phyloP scores from a whole-genome alignment of 2,113 vertebrate genomes.

The Leuciscus idus region DNA sequence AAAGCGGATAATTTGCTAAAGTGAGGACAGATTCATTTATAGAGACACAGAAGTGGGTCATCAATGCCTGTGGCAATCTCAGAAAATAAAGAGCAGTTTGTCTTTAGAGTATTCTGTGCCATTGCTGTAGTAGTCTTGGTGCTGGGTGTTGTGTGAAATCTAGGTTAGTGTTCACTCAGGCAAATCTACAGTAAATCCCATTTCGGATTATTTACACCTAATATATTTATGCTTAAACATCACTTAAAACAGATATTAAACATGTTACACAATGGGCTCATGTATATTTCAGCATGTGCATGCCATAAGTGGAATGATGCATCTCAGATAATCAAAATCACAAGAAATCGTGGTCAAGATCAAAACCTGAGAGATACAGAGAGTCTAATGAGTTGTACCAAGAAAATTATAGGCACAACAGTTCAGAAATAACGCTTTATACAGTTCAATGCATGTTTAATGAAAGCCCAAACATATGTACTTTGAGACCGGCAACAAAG shows the following conservation, averaged over 20 bases:
- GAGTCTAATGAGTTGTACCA: background rate
- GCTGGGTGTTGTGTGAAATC: background rate
- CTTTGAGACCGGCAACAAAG: background rate
- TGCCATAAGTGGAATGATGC: background rate
- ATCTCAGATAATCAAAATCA: background rate
- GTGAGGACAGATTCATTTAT: slow-evolving; percentile 3
- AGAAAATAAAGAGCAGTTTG: slow-evolving; percentile 8
- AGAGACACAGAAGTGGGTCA: slow-evolving; percentile 6
- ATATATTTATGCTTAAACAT: background rate
- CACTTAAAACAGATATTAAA: background rate
- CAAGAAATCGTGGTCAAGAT: background rate
- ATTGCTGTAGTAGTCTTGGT: background rate
- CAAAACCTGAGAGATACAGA: background rate
- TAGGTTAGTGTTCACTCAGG: background rate
- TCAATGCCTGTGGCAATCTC: slow-evolving; percentile 19
- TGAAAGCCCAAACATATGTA: background rate
- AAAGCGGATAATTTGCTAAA: background rate
- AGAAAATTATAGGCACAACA: background rate
- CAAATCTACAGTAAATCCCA: background rate
- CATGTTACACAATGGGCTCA: background rate
- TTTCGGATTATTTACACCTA: background rate
- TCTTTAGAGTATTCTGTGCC: background rate
- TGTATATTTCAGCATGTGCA: background rate
- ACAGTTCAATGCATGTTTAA: background rate
- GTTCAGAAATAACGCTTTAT: background rate